These are phyloP conservation scores for Anomalospiza imberbis DNA, from an alignment of 2,797 vertebrate genomes.

Conservation along the genomic window DNA sequence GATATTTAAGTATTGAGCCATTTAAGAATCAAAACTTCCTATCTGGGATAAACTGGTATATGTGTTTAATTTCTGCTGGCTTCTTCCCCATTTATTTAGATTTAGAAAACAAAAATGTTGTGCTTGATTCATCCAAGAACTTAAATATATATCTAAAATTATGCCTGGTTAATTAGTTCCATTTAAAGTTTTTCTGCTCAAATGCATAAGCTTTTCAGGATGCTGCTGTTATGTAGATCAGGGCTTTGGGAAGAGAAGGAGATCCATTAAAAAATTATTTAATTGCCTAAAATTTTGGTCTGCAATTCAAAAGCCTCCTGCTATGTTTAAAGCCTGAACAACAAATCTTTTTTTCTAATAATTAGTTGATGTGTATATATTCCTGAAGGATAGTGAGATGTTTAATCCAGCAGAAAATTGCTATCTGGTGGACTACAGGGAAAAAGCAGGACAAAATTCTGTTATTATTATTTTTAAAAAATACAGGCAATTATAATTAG, in stretches of 20 bases:
- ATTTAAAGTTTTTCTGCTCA: constrained; percentile 22
- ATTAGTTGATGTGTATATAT: neutral
- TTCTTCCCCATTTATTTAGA: neutral
- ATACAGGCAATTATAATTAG: neutral
- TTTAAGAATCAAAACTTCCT: neutral
- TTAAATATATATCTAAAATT: constrained; percentile 26
- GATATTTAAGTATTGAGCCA: neutral
- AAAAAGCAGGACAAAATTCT: neutral
- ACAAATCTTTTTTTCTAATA: neutral
- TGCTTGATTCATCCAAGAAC: neutral
- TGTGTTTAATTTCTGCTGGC: neutral
- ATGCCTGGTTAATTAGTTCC: neutral
- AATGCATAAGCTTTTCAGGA: neutral
- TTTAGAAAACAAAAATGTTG: neutral
- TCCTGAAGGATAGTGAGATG: constrained; percentile 22
- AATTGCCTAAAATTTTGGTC: neutral
- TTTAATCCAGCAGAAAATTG: constrained; percentile 33
- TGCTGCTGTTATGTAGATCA: neutral
- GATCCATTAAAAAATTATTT: neutral
- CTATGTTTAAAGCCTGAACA: constrained; percentile 19
- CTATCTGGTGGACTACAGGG: neutral
- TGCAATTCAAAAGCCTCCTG: constrained; percentile 11
- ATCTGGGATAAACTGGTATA: neutral
- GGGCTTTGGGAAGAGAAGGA: neutral
- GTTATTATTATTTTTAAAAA: neutral